Base-by-base conservation (phyloP, 2,797 vertebrate genomes). In the Distichodus sexfasciatus region DNA sequence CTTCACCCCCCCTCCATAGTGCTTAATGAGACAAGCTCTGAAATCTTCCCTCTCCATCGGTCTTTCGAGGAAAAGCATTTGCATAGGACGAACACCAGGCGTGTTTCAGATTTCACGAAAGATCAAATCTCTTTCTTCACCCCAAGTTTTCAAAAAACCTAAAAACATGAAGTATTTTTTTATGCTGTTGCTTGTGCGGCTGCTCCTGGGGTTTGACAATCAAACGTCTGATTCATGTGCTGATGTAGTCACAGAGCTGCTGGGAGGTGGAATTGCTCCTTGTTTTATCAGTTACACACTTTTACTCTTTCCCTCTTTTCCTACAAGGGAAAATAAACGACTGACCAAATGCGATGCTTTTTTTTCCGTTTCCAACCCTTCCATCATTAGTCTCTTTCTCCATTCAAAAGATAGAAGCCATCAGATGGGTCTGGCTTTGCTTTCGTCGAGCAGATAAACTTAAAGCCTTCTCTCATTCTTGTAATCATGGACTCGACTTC, bases 401-500 rank as follows among this genome's bases (percentile, higher is more conserved):
- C 50, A 38, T 66, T 74, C 35, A 58, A 65, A 74, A 77, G 82
- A 26, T 35, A 2, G 26, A 68, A 53, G 72, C 61, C 46, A 86
- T 88, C 82, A 86, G 79, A 86, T 77, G 77, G 80, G 82, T 81
- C 86, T 83, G 60, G 80, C 82, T 84, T 77, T 83, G 74, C 86
- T 90, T 89, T 90, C 83, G 85, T 86, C 85, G 24, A n/a, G 9
- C 46, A 59, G 9, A 62, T 72, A 85, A 82, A 82, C 87, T 90
- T 86, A 86, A 88, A 90, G 83, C 79, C 81, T 87, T 79, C 83
- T 81, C 83, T 76, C 70, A 84, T 87, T 88, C 88, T 90, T 91
- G 82, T 91, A 92, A 91, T 92, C 90, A 91, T 90, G 88, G 86
- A 86, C 87, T 87, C 79, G 79, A 82, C 76, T 86, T 89, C 67